These are phyloP conservation scores for Salvelinus namaycush DNA, from an alignment of 2,113 vertebrate species.

Conservation along the genomic window DNA sequence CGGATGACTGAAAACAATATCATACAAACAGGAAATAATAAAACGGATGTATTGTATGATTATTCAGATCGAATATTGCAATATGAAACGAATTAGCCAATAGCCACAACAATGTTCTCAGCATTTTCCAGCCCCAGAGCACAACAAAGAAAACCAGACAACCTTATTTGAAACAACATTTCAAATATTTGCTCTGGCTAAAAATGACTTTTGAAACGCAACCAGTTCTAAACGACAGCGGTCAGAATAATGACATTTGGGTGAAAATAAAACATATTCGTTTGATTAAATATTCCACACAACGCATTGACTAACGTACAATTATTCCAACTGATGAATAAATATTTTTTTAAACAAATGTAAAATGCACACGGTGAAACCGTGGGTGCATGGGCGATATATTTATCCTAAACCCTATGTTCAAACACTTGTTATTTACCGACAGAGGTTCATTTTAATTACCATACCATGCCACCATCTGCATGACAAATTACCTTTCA, in stretches of 20 bases:
- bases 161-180: not conserved
- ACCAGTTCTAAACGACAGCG: slow-evolving; percentile 24
- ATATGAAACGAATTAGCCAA: too few species aligned
- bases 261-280: slow-evolving; percentile 1
- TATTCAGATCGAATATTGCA: too few species aligned
- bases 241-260: slow-evolving; percentile 32
- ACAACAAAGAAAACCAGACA: too few species aligned
- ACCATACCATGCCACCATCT: slow-evolving; percentile 43
- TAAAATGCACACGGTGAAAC: too few species aligned
- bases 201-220: slow-evolving; percentile 36
- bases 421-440: slow-evolving; percentile 61
- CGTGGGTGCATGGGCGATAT: too few species aligned
- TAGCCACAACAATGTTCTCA: too few species aligned
- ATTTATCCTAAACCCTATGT: slow-evolving; percentile 29
- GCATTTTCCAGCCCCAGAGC: too few species aligned
- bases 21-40: too few species aligned
- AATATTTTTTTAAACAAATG: not conserved
- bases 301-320: slow-evolving; percentile 3
- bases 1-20: too few species aligned
- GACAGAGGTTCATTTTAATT: slow-evolving; percentile 66
- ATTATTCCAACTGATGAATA: slow-evolving; percentile 17
- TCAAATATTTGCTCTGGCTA: not conserved
- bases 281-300: slow-evolving; percentile 28
- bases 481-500: slow-evolving; percentile 65
- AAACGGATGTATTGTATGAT: too few species aligned